Conservation (phyloP, 1,140 invertebrate species). For the Schlechtendalia chinensis region DNA sequence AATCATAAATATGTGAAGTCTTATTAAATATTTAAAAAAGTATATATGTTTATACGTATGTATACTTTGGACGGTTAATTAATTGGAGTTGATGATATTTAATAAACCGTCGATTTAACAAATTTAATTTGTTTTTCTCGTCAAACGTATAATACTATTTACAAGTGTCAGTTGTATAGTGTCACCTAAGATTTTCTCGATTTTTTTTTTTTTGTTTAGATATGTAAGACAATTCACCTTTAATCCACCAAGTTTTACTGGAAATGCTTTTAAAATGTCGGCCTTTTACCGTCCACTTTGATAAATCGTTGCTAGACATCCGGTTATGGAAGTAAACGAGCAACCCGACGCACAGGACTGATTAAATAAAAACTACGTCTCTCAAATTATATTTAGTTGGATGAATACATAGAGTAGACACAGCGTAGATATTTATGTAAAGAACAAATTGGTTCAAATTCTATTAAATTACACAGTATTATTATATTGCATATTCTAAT, state of each 20-base stretch:
- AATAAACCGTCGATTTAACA: too few relatives aligned
- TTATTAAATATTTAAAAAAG: too few relatives aligned
- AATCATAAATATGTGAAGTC: too few relatives aligned
- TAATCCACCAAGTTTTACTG: background rate
- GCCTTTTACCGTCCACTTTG: background rate
- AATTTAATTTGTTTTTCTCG: too few relatives aligned
- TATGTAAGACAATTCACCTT: background rate
- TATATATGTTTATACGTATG: too few relatives aligned
- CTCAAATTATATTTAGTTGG: background rate
- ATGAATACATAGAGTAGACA: background rate
- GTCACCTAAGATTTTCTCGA: background rate
- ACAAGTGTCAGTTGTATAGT: background rate
- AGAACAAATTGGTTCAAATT: too few relatives aligned
- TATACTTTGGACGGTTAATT: too few relatives aligned
- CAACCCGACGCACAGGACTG: background rate
- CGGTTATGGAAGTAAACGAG: background rate
- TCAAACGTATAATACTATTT: background rate
- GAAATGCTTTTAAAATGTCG: conserved; percentile 13
- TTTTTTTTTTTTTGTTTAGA: conserved; percentile 6
- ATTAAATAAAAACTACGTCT: background rate
- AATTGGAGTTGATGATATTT: too few relatives aligned
- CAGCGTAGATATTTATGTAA: background rate
- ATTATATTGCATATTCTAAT: too few relatives aligned
- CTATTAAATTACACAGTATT: too few relatives aligned
- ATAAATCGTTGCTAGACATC: background rate